phyloP scores from a whole-genome alignment of 2,797 vertebrate species.

The Apogon talboti region DNA sequence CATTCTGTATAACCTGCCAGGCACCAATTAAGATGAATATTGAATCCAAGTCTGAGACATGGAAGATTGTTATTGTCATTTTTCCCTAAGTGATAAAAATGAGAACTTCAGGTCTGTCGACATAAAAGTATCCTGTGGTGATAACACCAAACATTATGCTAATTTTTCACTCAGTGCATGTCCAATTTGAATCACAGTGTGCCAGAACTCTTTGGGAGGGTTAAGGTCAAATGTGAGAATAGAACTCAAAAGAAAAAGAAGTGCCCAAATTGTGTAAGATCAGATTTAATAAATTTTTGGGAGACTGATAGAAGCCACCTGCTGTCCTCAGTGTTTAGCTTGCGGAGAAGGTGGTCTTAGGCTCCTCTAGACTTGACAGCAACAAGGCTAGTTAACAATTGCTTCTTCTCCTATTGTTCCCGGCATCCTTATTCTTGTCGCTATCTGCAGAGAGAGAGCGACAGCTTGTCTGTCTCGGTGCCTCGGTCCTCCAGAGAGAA shows the following conservation, averaged over 20 bases:
- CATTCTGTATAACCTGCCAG: constrained; percentile 76
- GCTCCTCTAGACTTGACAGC: constrained; percentile 50
- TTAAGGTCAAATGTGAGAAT: constrained; percentile 19
- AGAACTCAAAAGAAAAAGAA: neutral
- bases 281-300: constrained; percentile 44
- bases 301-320: constrained; percentile 43
- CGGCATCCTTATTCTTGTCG: constrained; percentile 58
- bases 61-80: constrained; percentile 66
- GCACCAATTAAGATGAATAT: constrained; percentile 85
- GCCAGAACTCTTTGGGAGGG: constrained; percentile 10
- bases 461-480: constrained; percentile 53
- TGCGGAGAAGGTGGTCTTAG: constrained; percentile 36
- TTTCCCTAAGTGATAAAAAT: constrained; percentile 63
- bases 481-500: constrained; percentile 54
- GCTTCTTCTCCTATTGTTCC: constrained; percentile 59
- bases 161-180: constrained; percentile 19
- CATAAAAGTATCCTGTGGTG: constrained; percentile 23
- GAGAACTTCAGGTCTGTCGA: constrained; percentile 41
- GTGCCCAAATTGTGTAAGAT: constrained; percentile 27
- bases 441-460: constrained; percentile 50
- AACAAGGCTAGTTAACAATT: constrained; percentile 68
- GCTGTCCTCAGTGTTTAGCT: constrained; percentile 48
- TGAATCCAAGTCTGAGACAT: constrained; percentile 71
- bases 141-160: constrained; percentile 36
- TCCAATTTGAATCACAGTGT: constrained; percentile 34